These are phyloP conservation scores for Phyllostomus hastatus DNA, from an alignment of 2,113 vertebrate species.

Conservation along the genomic window DNA sequence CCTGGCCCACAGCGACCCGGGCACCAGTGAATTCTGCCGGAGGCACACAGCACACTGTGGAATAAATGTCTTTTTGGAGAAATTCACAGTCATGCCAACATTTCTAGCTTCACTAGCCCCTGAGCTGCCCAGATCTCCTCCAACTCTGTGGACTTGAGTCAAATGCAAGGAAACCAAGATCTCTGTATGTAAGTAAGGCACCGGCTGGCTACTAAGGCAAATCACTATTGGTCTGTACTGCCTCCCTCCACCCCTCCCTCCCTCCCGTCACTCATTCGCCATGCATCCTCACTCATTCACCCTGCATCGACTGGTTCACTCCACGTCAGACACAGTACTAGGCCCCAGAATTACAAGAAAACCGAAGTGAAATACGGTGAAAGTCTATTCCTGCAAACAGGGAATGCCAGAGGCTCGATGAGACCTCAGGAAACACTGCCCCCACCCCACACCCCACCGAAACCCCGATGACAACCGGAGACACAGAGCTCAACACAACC, in stretches of 20 bases:
- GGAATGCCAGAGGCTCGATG: not conserved
- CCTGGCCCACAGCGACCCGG: no score
- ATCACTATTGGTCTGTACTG: not conserved
- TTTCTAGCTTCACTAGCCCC: not conserved
- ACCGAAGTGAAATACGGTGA: no score
- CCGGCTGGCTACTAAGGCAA: not conserved
- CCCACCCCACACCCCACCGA: not conserved
- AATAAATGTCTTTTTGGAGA: not conserved
- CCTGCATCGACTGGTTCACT: fast-evolving
- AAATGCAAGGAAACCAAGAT: not conserved
- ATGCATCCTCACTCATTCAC: not conserved
- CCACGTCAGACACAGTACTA: not conserved
- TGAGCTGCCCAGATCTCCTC: not conserved
- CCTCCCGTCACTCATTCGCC: fast-evolving
- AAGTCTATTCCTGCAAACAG: not conserved
- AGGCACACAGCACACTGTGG: fast-evolving
- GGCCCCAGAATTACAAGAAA: not conserved
- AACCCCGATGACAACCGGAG: not conserved
- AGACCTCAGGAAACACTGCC: not conserved
- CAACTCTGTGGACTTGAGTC: not conserved
- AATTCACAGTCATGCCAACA: not conserved
- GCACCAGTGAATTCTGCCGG: fast-evolving
- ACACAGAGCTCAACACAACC: fast-evolving
- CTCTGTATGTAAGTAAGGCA: fast-evolving
- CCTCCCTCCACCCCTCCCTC: not conserved